A percentile compares a stretch with the other conserved stretches of the same genome.
phyloP scores from a whole-genome alignment of 1,140 invertebrate species.

The Pomacea maculata region DNA sequence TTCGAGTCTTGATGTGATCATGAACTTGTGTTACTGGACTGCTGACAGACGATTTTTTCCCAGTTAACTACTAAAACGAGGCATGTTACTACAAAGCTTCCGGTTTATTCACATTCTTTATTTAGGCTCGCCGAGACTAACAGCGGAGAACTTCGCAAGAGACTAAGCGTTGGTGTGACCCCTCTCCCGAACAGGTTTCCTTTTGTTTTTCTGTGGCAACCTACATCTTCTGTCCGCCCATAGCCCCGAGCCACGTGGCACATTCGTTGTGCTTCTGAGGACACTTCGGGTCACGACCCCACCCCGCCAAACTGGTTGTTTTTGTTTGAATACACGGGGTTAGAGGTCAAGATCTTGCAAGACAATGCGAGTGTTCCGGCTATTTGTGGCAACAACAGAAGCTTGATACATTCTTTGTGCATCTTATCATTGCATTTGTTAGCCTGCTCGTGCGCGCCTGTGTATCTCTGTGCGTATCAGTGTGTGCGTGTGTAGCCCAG shows the following conservation, averaged over 20 bases:
- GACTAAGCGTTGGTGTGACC: background rate
- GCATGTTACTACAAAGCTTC: too few species aligned
- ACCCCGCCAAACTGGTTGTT: background rate
- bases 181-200: background rate
- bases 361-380: slow-evolving; percentile 2
- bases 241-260: too few species aligned
- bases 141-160: too few species aligned
- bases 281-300: background rate
- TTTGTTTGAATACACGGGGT: background rate
- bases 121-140: too few species aligned
- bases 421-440: background rate
- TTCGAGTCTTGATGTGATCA: background rate
- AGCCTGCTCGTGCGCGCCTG: background rate
- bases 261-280: too few species aligned
- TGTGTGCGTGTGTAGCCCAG: slow-evolving; percentile 9
- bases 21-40: too few species aligned
- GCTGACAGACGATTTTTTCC: too few species aligned
- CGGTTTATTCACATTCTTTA: too few species aligned
- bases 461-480: slow-evolving; percentile 4
- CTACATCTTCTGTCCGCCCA: too few species aligned
- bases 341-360: background rate
- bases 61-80: too few species aligned
- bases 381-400: background rate
- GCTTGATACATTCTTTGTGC: background rate
- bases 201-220: too few species aligned